Evolutionary conservation across 1,140 invertebrate species (phyloP), one percentile per base, ranked within the genome.

Genomic region (Conopomorpha cramerella): DNA sequence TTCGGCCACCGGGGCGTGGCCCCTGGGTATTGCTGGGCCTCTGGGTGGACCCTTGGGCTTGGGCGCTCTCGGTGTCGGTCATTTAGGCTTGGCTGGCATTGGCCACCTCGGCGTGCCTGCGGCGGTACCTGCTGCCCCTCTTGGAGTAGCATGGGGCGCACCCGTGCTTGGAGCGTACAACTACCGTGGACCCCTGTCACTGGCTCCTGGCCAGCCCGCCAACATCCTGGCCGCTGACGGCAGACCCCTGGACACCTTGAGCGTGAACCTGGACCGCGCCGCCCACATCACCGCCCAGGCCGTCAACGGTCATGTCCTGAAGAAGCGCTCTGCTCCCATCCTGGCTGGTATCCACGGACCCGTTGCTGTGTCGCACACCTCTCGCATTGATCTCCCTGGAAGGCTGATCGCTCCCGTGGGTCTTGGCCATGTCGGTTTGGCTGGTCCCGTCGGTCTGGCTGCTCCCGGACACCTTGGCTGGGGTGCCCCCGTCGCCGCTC

Each of bases 211-310:
- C 7, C 65, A 68, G 32, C 70, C 74, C 18, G 74, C 74, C 34
- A 64, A 58, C 38, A 71, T 76, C 34, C 37, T 76, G 39, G 62
- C 60, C 16, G 45, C 54, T 36, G 71, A 77, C 35, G 70, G 71
- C 46, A 70, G 71, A 38, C 71, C 72, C 10, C 41, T 77, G 8
- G 74, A 77, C 35, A 77, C 76, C 2, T 49, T 77, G 19, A 67
- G 61, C 31, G 74, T 78, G 10, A 73, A 78, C 50, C 53, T 77
- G 19, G 78, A 80, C 39, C 54, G 72, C 38, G 64, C 79, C 34
- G 56, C 66, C 18, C 63, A 77, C 44, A 55, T 52, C 30, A 68
- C 68, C 32, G 64, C 70, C 11, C 54, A 55, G 36, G 68, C 68
- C 35, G 34, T 70, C 11, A 55, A 64, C 13, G 35, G 35, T n/a